phyloP scores from a whole-genome alignment of 2,113 vertebrate genomes.

The Terrapene triunguis region DNA sequence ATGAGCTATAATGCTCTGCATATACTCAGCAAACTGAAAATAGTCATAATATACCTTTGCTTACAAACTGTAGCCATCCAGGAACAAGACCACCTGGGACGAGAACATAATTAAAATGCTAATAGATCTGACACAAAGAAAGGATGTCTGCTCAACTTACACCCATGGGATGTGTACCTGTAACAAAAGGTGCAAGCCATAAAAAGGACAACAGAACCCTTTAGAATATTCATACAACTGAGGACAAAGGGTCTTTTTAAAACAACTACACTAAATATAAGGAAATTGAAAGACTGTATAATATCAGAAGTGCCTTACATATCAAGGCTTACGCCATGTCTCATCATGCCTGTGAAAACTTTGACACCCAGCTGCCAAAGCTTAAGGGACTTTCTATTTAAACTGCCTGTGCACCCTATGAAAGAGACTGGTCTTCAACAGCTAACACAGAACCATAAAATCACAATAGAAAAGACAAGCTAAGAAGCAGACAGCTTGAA shows the following conservation, averaged over 20 bases:
- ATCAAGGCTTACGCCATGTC: accelerated
- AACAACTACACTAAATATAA: not conserved
- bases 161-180: not conserved
- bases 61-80: not conserved
- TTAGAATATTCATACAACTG: not conserved
- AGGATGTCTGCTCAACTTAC: not conserved
- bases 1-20: not conserved
- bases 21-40: not conserved
- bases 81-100: not conserved
- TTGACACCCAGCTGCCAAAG: not conserved
- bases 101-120: not conserved
- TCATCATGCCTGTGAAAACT: not conserved
- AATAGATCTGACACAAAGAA: not conserved
- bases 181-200: not conserved
- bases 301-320: not conserved
- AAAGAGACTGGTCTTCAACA: not conserved
- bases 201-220: not conserved
- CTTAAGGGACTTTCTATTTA: not conserved
- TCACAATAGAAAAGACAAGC: not conserved
- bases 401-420: not conserved
- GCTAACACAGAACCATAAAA: not conserved
- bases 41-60: not conserved
- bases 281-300: not conserved
- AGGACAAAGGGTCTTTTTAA: not conserved
- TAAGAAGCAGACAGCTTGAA: not conserved